Percentiles rank a stretch among this genome's conserved stretches.
Conservation (phyloP, 2,797 vertebrate genomes). For the Lagorchestes hirsutus region DNA sequence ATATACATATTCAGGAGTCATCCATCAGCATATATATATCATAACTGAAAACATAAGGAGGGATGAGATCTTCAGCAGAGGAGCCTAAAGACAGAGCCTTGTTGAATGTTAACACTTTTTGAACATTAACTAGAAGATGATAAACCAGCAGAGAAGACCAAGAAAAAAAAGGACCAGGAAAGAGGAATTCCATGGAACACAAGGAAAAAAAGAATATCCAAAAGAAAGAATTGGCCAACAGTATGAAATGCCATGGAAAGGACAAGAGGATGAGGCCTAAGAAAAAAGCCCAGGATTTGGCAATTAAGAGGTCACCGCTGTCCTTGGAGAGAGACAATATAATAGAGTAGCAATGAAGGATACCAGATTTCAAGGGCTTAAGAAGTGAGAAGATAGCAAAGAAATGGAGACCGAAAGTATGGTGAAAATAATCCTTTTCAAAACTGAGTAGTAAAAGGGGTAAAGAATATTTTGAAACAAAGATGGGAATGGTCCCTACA, state of each 20-base stretch:
- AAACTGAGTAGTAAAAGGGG: not conserved
- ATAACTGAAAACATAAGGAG: not conserved
- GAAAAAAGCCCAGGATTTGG: not conserved
- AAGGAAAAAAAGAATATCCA: not conserved
- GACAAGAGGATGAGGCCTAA: not conserved
- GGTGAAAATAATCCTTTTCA: too few relatives aligned
- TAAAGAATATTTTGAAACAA: not conserved
- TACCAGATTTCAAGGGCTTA: not conserved
- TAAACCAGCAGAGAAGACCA: not conserved
- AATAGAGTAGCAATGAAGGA: not conserved
- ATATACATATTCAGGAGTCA: not conserved
- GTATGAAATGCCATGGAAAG: not conserved
- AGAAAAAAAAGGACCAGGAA: not conserved
- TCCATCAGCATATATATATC: not conserved
- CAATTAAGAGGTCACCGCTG: not conserved
- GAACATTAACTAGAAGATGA: not conserved
- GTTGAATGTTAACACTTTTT: not conserved
- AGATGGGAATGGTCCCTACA: not conserved
- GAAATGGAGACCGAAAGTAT: not conserved
- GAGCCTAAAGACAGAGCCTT: not conserved
- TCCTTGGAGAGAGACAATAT: not conserved
- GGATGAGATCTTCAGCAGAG: not conserved
- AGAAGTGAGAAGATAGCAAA: not conserved
- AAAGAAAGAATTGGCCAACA: not conserved
- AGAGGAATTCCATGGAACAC: not conserved